Evolutionary conservation across 2,113 vertebrate genomes (phyloP).

Genomic region (Anoplopoma fimbria): DNA sequence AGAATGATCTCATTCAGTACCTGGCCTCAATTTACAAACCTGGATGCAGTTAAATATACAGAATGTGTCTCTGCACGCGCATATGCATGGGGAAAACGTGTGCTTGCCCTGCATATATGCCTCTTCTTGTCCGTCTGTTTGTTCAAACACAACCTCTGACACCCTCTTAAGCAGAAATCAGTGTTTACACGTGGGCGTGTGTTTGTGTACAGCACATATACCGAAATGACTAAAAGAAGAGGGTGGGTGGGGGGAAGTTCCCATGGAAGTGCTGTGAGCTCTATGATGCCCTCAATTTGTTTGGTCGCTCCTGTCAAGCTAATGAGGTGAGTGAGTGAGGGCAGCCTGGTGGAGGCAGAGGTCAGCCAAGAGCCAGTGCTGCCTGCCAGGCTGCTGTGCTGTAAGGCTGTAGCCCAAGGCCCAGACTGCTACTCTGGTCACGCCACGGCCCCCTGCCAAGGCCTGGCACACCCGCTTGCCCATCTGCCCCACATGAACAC

Average conservation of each 20-base stretch:
- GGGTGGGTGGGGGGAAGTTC: slow-evolving; percentile 23
- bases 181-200: slow-evolving; percentile 64
- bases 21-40: slow-evolving; percentile 25
- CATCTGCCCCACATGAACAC: slow-evolving; percentile 66
- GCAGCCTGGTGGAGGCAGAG: slow-evolving; percentile 72
- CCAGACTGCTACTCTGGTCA: slow-evolving; percentile 49
- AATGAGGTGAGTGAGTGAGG: slow-evolving; percentile 81
- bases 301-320: slow-evolving; percentile 79
- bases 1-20: slow-evolving; percentile 25
- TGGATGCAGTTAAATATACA: slow-evolving; percentile 23
- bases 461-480: slow-evolving; percentile 60
- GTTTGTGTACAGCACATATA: slow-evolving; percentile 61
- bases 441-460: slow-evolving; percentile 36
- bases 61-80: not conserved
- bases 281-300: slow-evolving; percentile 74
- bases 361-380: slow-evolving; percentile 78
- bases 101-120: not conserved
- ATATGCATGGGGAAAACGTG: not conserved
- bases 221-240: slow-evolving; percentile 33
- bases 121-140: slow-evolving; percentile 28
- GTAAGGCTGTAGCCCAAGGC: slow-evolving; percentile 50
- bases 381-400: slow-evolving; percentile 69
- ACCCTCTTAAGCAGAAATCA: slow-evolving; percentile 51
- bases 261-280: slow-evolving; percentile 67
- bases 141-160: slow-evolving; percentile 47